A percentile compares a stretch with the other conserved stretches of the same genome.
These are phyloP conservation scores for Fissipunctia ypsillon DNA, from an alignment of 2,888 invertebrate species.

Conservation along the genomic window DNA sequence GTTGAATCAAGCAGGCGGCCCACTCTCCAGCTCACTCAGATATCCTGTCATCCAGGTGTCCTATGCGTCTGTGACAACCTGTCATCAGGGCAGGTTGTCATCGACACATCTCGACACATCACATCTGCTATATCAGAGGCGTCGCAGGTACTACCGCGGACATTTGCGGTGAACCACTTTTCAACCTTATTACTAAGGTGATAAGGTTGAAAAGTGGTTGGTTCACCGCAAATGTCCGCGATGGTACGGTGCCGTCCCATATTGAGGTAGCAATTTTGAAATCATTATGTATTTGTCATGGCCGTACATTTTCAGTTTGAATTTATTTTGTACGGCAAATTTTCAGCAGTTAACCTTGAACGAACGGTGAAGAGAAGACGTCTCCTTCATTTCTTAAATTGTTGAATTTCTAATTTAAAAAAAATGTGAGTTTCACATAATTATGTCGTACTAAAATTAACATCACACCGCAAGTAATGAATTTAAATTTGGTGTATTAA, in stretches of 20 bases:
- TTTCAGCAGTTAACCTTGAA: not conserved
- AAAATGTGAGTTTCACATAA: slow-evolving; percentile 53
- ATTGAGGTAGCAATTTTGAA: not conserved
- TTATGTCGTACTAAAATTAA: slow-evolving; percentile 7
- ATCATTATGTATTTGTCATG: not conserved
- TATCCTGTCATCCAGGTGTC: too few species aligned
- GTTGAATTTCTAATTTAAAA: not conserved
- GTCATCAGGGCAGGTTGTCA: not conserved
- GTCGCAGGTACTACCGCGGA: too few species aligned
- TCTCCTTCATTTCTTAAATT: not conserved
- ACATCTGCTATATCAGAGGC: not conserved
- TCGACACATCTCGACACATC: not conserved
- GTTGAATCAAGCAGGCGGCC: not conserved
- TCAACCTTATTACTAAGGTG: too few species aligned
- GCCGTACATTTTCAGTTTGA: not conserved
- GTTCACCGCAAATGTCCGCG: too few species aligned
- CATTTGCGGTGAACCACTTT: too few species aligned
- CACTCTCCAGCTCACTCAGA: too few species aligned
- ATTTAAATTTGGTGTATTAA: slow-evolving; percentile 30
- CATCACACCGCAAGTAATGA: not conserved
- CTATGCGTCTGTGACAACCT: too few species aligned
- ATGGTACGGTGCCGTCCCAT: not conserved
- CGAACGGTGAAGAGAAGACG: not conserved
- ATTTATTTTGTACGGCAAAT: not conserved
- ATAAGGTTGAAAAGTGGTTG: too few species aligned